Evolutionary conservation across 2,888 invertebrate genomes (phyloP).

Genomic region (Toxonevra muliebris): DNA sequence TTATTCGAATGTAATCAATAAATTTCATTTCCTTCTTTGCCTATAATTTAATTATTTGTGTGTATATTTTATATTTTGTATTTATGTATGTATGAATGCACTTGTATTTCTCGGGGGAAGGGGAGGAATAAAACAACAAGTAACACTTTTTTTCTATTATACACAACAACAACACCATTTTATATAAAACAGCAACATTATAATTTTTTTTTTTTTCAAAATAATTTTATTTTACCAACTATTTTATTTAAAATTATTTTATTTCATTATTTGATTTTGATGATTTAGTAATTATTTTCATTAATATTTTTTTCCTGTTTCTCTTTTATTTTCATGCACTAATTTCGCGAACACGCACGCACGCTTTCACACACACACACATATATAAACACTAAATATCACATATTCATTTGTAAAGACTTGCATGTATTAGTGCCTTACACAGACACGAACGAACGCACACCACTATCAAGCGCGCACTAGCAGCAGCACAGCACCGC

Average conservation of each 20-base stretch:
- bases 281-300: background rate
- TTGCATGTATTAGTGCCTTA: background rate
- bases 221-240: too few relatives aligned
- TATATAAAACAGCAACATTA: too few relatives aligned
- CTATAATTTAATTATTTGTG: background rate
- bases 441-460: background rate
- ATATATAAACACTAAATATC: background rate
- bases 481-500: constrained; percentile 1
- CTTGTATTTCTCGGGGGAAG: background rate
- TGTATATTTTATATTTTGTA: background rate
- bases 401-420: background rate
- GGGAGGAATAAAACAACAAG: too few relatives aligned
- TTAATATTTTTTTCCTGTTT: background rate
- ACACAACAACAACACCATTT: too few relatives aligned
- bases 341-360: constrained; percentile 1
- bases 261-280: background rate
- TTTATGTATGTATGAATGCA: background rate
- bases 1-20: too few relatives aligned
- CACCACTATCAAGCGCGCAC: background rate
- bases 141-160: too few relatives aligned
- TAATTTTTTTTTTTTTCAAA: too few relatives aligned
- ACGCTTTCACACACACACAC: constrained; percentile 9
- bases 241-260: too few relatives aligned
- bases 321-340: background rate
- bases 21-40: too few relatives aligned